These are phyloP conservation scores for Drosophila kikkawai DNA, from an alignment of 1,140 invertebrate species.

Conservation along the genomic window DNA sequence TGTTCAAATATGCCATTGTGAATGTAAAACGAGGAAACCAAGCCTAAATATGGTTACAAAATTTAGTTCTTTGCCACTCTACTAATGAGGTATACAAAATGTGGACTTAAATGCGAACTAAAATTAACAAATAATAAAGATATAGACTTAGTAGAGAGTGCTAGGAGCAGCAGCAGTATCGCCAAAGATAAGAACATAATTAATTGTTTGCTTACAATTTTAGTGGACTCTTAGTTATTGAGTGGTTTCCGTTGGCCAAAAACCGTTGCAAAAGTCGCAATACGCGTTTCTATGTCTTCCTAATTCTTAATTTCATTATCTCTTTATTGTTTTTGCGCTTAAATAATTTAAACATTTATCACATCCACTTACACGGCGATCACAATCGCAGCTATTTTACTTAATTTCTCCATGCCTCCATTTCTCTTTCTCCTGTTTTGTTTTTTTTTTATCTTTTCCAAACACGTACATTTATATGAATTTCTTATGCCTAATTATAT, in stretches of 20 bases:
- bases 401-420: slow-evolving; percentile 40
- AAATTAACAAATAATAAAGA: slow-evolving; percentile 48
- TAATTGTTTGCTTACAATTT: slow-evolving; percentile 67
- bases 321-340: slow-evolving; percentile 73
- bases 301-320: slow-evolving; percentile 64
- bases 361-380: slow-evolving; percentile 84
- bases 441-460: slow-evolving; percentile 3
- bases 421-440: not conserved
- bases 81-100: slow-evolving; percentile 80
- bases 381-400: slow-evolving; percentile 76
- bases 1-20: slow-evolving; percentile 33
- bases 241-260: slow-evolving; percentile 60
- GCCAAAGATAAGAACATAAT: slow-evolving; percentile 62
- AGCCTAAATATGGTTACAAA: slow-evolving; percentile 60
- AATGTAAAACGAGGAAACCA: slow-evolving; percentile 47
- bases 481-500: slow-evolving; percentile 56
- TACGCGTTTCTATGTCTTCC: slow-evolving; percentile 59
- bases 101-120: slow-evolving; percentile 63
- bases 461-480: slow-evolving; percentile 55
- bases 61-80: slow-evolving; percentile 75
- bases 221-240: slow-evolving; percentile 72
- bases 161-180: slow-evolving; percentile 71
- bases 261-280: slow-evolving; percentile 77
- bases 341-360: slow-evolving; percentile 85
- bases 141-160: slow-evolving; percentile 42